Evolutionary conservation across 2,113 vertebrate genomes (phyloP), one percentile per base, ranked within the genome.

Genomic region (Laticauda colubrina): DNA sequence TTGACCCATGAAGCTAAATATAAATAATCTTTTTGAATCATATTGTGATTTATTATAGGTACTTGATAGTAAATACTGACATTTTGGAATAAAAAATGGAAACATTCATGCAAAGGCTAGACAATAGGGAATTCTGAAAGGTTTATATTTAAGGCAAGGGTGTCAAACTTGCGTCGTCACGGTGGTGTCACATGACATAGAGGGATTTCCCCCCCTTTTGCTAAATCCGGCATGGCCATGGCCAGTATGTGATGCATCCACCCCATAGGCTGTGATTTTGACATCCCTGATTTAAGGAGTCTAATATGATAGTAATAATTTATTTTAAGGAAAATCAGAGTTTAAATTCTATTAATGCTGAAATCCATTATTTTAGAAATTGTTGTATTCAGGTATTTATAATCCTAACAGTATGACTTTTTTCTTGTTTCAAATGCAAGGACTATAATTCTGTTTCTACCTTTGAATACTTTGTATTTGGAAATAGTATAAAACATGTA

Each of bases 381-480:
- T 92, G 91, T 91, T 57, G 39, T 94, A 26, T 81, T 94, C 90
- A 54, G 12, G 91, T 93, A 45, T 56, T 81, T 88, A 94, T 92
- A 87, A 91, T 75, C 81, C 93, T 94, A 92, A 93, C 89, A 56
- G 55, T 43, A 75, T 7, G 21, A 26, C 12, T 14, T 81, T 61
- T 24, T 90, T 86, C 12, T 54, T 45, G 34, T 43, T 81, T 8
- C 81, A 75, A 55, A 24, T 6, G 7, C 5, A 10, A 85, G n/a
- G 51, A 43, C 57, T 34, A 89, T 9, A 90, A 57, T 92, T 14
- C 18, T 54, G 89, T 86, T 94, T 94, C 93, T 94, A 3, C 3
- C 96, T 91, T 93, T 59, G 39, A 86, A 90, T 94, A 81, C 59
- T 92, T n/a, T 91, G 88, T 93, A 3, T 87, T 20, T 89, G 43